Evolutionary conservation across 1,140 invertebrate species (phyloP).

Genomic region (Solenopsis invicta): DNA sequence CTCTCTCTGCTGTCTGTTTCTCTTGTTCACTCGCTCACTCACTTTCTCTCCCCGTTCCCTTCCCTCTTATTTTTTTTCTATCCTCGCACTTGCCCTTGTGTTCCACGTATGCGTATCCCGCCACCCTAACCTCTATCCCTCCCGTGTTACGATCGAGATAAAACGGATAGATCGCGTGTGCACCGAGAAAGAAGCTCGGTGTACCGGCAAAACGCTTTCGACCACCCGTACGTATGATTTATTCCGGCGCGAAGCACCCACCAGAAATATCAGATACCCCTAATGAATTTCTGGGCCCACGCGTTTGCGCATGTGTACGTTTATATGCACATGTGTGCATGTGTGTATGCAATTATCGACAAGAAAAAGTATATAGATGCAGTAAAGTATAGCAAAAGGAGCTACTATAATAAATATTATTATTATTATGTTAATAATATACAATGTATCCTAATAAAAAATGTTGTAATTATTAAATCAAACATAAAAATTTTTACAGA

Average conservation of each 20-base stretch:
- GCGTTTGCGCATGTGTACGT: conserved; percentile 69
- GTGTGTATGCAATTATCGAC: background rate
- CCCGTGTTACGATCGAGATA: conserved; percentile 73
- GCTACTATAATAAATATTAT: too few relatives aligned
- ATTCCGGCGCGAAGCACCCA: conserved; percentile 84
- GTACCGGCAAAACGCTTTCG: conserved; percentile 74
- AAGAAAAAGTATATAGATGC: conserved; percentile 19
- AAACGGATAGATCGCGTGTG: conserved; percentile 75
- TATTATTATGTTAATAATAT: too few relatives aligned
- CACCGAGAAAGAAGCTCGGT: conserved; percentile 71
- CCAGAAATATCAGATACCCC: conserved; percentile 86
- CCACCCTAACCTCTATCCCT: conserved; percentile 19
- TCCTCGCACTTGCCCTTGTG: conserved; percentile 46
- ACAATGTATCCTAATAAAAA: too few relatives aligned
- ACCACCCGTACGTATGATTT: conserved; percentile 81
- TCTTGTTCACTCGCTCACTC: background rate
- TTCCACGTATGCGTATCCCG: conserved; percentile 40
- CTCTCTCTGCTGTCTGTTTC: conserved; percentile 33
- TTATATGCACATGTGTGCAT: background rate
- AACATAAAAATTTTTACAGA: too few relatives aligned
- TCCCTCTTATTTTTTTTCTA: conserved; percentile 61
- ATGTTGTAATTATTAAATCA: too few relatives aligned
- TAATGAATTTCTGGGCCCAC: conserved; percentile 84
- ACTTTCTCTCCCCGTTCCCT: conserved; percentile 74
- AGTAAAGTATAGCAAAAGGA: conserved; percentile 19